Percentiles rank a stretch among this genome's conserved stretches.
These are phyloP conservation scores for Jacana jacana DNA, from an alignment of 2,113 vertebrate species.

Conservation along the genomic window DNA sequence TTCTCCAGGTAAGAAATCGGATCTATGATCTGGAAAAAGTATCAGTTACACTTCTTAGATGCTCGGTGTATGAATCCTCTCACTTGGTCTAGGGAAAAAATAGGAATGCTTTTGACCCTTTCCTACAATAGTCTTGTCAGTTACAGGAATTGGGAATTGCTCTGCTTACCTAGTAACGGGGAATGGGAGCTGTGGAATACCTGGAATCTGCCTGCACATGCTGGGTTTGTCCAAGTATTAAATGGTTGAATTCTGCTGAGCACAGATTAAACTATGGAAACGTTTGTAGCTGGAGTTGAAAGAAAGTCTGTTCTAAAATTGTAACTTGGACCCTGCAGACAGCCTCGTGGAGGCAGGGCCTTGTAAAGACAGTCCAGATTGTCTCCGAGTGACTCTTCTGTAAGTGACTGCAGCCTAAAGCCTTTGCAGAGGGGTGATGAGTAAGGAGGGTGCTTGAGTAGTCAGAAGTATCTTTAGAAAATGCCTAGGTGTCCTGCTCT, in stretches of 20 bases:
- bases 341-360: neutral
- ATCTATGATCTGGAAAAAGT: neutral
- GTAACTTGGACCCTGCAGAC: neutral
- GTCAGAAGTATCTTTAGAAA: neutral
- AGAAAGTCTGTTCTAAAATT: neutral
- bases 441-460: neutral
- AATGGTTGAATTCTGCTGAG: neutral
- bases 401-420: neutral
- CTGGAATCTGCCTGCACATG: neutral
- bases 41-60: neutral
- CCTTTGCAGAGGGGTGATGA: neutral
- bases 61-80: neutral
- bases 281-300: neutral
- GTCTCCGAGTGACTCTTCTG: neutral
- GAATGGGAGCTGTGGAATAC: neutral
- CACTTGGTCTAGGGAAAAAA: neutral
- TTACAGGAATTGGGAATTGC: neutral
- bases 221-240: neutral
- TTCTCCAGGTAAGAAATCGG: constrained; percentile 83
- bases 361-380: neutral
- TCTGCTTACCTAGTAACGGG: neutral
- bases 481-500: neutral
- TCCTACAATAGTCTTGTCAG: rapidly evolving
- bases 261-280: neutral
- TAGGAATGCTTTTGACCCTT: neutral